Percentiles rank a stretch among this genome's conserved stretches.
Conservation (phyloP, 2,888 invertebrate species). For the Litoditis marina region DNA sequence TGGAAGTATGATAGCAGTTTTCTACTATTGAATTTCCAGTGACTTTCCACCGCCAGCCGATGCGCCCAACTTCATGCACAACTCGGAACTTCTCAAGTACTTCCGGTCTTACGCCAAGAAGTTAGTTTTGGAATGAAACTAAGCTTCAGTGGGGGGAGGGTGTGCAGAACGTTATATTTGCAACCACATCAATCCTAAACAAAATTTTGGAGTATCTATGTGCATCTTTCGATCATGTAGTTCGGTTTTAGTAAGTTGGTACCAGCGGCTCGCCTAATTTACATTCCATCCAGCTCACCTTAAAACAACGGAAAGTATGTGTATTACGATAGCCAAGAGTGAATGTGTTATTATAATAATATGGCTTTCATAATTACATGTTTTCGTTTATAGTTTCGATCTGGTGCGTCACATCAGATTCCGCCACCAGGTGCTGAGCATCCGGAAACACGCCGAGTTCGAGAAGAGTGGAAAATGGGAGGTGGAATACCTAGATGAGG, state of each 20-base stretch:
- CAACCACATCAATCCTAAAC: too few species aligned
- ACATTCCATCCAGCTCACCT: too few species aligned
- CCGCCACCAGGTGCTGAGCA: conserved; percentile 33
- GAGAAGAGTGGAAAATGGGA: conserved; percentile 59
- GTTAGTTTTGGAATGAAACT: background rate
- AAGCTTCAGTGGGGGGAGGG: too few species aligned
- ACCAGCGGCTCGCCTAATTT: too few species aligned
- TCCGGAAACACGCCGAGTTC: conserved; percentile 53
- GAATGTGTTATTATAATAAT: background rate
- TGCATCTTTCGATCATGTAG: too few species aligned
- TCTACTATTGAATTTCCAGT: conserved; percentile 34
- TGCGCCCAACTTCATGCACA: conserved; percentile 65
- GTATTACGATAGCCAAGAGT: too few species aligned
- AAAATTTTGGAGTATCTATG: too few species aligned
- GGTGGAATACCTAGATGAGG: conserved; percentile 31
- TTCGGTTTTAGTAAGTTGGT: too few species aligned
- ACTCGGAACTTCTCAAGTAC: conserved; percentile 51
- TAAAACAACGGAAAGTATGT: too few species aligned
- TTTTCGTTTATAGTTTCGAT: conserved; percentile 26
- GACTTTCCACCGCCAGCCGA: conserved; percentile 65
- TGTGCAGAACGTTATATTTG: too few species aligned
- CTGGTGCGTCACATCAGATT: conserved; percentile 44
- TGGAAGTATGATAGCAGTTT: background rate
- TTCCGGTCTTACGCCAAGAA: conserved; percentile 47
- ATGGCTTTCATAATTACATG: background rate